These are phyloP conservation scores for Rhabdophis nuchalis DNA, from an alignment of 2,797 vertebrate species.

Conservation along the genomic window DNA sequence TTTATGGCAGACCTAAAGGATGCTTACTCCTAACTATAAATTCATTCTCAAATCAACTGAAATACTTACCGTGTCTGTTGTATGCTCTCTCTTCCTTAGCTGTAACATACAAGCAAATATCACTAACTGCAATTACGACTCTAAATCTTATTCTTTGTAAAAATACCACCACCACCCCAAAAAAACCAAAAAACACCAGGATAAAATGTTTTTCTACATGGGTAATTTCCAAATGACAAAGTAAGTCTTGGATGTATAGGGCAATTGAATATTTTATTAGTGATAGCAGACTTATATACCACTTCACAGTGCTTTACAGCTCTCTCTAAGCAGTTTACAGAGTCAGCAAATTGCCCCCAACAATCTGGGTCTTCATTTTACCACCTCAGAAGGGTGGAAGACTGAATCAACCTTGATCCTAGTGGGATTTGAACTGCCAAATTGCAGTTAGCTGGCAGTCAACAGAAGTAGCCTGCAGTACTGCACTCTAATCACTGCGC, in stretches of 20 bases:
- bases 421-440: too few species aligned
- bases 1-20: background rate
- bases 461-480: too few species aligned
- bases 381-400: too few species aligned
- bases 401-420: too few species aligned
- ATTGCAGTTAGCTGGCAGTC: too few species aligned
- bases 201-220: background rate
- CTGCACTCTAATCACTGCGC: too few species aligned
- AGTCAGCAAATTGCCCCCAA: too few species aligned
- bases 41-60: background rate
- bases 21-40: background rate
- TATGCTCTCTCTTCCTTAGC: background rate
- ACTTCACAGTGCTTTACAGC: too few species aligned
- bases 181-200: background rate
- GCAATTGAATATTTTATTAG: background rate
- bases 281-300: too few species aligned
- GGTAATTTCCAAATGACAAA: background rate
- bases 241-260: background rate
- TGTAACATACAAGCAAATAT: background rate
- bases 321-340: too few species aligned
- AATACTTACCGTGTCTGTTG: background rate
- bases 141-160: background rate
- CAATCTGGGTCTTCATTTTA: too few species aligned
- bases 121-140: background rate
- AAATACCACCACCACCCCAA: background rate